Conservation (phyloP, 1,140 invertebrate species). For the honey bee (Apis mellifera) region DNA sequence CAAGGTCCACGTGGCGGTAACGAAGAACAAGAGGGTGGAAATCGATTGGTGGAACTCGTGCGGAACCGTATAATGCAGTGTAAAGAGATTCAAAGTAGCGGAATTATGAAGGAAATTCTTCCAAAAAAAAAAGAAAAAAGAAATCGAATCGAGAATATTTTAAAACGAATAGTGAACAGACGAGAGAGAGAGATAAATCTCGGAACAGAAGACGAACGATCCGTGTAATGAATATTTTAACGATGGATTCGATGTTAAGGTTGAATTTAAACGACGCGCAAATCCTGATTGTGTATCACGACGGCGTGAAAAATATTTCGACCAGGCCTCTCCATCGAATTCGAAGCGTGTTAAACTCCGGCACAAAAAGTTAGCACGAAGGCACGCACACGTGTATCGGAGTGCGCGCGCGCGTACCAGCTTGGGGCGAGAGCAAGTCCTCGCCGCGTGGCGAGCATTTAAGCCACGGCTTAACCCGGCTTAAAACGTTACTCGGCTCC, state of each 20-base stretch:
- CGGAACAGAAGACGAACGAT: too few relatives aligned
- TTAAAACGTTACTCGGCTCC: conserved; percentile 44
- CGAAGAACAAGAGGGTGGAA: conserved; percentile 9
- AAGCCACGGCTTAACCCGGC: conserved; percentile 59
- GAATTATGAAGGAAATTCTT: not conserved
- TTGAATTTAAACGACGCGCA: not conserved
- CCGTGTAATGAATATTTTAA: too few relatives aligned
- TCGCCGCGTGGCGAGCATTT: conserved; percentile 47
- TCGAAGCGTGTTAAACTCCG: not conserved
- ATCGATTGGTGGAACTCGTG: conserved; percentile 21
- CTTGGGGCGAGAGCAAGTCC: conserved; percentile 48
- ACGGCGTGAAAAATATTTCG: not conserved
- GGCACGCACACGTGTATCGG: not conserved
- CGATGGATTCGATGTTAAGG: too few relatives aligned
- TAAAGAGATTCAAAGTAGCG: not conserved
- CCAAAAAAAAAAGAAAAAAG: not conserved
- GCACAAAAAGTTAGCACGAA: conserved; percentile 11
- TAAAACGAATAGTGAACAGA: too few relatives aligned
- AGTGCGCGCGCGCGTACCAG: not conserved
- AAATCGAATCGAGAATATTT: not conserved
- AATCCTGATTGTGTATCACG: not conserved
- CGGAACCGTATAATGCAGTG: not conserved
- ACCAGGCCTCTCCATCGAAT: not conserved
- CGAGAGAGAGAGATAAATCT: too few relatives aligned
- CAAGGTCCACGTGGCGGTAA: conserved; percentile 41